Percentiles rank a stretch among this genome's conserved stretches.
Evolutionary conservation across 2,113 vertebrate genomes (phyloP).

Genomic region (Casuarius casuarius): DNA sequence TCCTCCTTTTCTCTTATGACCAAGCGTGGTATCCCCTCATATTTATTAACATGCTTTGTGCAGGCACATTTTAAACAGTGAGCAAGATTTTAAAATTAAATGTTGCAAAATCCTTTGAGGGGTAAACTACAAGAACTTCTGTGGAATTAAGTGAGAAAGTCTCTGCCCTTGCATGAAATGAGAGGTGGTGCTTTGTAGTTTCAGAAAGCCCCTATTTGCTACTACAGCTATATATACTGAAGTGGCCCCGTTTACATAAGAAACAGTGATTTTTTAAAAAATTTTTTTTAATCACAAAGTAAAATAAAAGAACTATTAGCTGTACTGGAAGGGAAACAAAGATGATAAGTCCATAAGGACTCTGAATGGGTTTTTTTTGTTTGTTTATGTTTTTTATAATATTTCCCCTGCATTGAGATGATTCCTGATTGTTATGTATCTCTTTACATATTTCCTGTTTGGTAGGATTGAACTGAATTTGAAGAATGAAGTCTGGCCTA

Average conservation of each 20-base stretch:
- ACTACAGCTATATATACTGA: not conserved
- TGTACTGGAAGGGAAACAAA: not conserved
- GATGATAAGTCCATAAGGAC: not conserved
- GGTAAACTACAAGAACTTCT: not conserved
- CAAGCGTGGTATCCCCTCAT: not conserved
- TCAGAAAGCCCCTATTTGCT: not conserved
- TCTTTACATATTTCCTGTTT: not conserved
- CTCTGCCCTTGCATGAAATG: not conserved
- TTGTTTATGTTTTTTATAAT: not conserved
- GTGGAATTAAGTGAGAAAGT: not conserved
- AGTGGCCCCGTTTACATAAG: not conserved
- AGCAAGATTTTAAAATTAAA: not conserved
- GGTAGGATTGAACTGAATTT: not conserved
- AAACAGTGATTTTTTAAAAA: not conserved
- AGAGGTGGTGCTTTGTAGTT: not conserved
- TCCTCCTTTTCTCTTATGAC: not conserved
- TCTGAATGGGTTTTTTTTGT: not conserved
- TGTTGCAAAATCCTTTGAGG: not conserved
- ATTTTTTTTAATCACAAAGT: not conserved
- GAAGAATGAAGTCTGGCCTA: constrained; percentile 72
- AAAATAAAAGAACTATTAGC: not conserved
- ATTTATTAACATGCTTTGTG: not conserved
- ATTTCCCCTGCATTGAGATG: not conserved
- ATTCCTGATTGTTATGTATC: not conserved
- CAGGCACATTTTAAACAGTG: not conserved